Base-by-base conservation (phyloP, 2,888 invertebrate species). In the Phengaris arion region DNA sequence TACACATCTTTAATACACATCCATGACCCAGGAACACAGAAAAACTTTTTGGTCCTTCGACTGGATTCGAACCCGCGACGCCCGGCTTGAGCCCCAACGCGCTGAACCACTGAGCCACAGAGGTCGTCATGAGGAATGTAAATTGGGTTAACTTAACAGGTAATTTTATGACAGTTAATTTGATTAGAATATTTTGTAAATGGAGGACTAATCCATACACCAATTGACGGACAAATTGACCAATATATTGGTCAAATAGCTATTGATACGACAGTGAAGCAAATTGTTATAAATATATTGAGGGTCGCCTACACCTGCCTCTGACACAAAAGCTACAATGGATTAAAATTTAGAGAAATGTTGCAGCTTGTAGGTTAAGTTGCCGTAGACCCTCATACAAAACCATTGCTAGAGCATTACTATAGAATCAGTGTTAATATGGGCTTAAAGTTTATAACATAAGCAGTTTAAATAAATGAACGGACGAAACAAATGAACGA, bases 231-330 rank as follows among this genome's bases (percentile, higher is more conserved):
- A 79, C 72, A 78, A 77, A 79, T 84, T 86, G 81, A 81, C 81
- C 81, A 83, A 84, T 51, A 35, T 22, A 54, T 72, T 54, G 52
- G 35, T 54, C 72, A 35, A 72, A 72, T 72, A 13, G 52, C 22
- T 52, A 54, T 72, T 72, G 13, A 54, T 54, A 72, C 22, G 52
- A 82, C 86, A 86, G 85, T 86, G 77, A 75, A 55, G 77, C 79
- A 84, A 87, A 87, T 87, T 85, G 83, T 82, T 82, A 78, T 78
- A 83, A 79, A 84, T 82, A 80, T 84, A 83, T 82, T 83, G 78
- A 81, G 82, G 79, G 79, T 81, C 74, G 77, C 77, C 75, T 75
- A 82, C 83, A 87, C 85, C 87, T 86, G 87, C 84, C 64, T 77
- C 68, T 74, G 57, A 55, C 15, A 77, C 75, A 78, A 75, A 74